A percentile compares a stretch with the other conserved stretches of the same genome.
These are phyloP conservation scores for Sebastes kiyomatsui DNA, from an alignment of 2,797 vertebrate genomes.

Conservation along the genomic window DNA sequence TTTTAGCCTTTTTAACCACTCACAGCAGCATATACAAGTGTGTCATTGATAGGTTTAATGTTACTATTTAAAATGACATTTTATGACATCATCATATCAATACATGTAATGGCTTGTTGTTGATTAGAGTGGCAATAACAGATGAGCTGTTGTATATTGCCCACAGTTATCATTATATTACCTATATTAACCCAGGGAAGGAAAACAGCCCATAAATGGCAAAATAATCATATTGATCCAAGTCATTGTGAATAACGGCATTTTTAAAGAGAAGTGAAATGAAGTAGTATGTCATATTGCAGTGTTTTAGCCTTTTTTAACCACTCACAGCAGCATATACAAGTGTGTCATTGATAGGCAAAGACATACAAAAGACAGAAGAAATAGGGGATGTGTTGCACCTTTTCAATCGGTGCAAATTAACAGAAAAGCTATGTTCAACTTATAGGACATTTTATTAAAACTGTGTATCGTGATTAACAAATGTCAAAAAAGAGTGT, in stretches of 20 bases:
- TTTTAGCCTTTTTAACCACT: neutral
- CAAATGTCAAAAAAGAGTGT: no score
- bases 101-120: neutral
- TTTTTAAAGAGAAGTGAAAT: neutral
- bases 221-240: neutral
- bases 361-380: neutral
- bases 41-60: neutral
- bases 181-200: neutral
- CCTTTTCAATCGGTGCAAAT: neutral
- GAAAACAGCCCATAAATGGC: neutral
- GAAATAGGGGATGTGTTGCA: neutral
- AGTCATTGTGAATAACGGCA: neutral
- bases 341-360: neutral
- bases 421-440: neutral
- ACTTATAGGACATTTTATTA: neutral
- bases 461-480: no score
- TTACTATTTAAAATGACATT: no score
- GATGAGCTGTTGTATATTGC: neutral
- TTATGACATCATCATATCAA: neutral
- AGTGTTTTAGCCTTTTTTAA: neutral
- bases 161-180: neutral
- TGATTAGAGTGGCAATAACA: neutral
- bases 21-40: neutral
- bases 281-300: conserved; percentile 8
- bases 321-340: neutral